Evolutionary conservation across 1,140 invertebrate genomes (phyloP).

Genomic region (Drosophila watanabei): DNA sequence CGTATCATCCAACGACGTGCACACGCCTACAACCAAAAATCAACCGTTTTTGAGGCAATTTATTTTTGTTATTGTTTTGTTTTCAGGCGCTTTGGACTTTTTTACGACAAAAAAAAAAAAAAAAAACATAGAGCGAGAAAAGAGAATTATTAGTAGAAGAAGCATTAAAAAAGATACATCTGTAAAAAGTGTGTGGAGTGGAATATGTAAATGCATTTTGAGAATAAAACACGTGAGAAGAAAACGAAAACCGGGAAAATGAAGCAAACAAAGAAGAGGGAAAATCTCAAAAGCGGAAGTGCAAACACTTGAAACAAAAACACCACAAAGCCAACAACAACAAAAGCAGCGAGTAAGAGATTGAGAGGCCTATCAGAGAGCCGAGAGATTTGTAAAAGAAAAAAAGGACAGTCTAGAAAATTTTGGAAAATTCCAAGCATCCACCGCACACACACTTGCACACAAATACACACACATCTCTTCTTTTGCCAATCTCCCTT

Average conservation of each 20-base stretch:
- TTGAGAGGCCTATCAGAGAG: conserved; percentile 1
- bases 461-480: conserved; percentile 1
- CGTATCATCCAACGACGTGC: conserved; percentile 26
- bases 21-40: conserved; percentile 36
- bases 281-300: conserved; percentile 67
- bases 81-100: conserved; percentile 48
- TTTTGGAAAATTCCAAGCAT: conserved; percentile 82
- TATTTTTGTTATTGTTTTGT: conserved; percentile 74
- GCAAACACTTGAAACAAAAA: conserved; percentile 66
- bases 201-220: conserved; percentile 43
- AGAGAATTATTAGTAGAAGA: not conserved
- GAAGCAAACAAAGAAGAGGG: not conserved
- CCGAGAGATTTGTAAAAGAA: conserved; percentile 12
- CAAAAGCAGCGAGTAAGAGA: conserved; percentile 36
- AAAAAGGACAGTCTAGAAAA: conserved; percentile 53
- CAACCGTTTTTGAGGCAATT: conserved; percentile 42
- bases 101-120: conserved; percentile 42
- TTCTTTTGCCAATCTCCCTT: not conserved
- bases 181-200: conserved; percentile 12
- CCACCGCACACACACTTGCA: conserved; percentile 34
- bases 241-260: conserved; percentile 19
- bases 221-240: conserved; percentile 26
- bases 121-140: conserved; percentile 11
- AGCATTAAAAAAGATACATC: conserved; percentile 5
- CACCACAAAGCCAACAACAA: conserved; percentile 30